Evolutionary conservation across 2,888 invertebrate genomes (phyloP).

Genomic region (Idaea straminata): DNA sequence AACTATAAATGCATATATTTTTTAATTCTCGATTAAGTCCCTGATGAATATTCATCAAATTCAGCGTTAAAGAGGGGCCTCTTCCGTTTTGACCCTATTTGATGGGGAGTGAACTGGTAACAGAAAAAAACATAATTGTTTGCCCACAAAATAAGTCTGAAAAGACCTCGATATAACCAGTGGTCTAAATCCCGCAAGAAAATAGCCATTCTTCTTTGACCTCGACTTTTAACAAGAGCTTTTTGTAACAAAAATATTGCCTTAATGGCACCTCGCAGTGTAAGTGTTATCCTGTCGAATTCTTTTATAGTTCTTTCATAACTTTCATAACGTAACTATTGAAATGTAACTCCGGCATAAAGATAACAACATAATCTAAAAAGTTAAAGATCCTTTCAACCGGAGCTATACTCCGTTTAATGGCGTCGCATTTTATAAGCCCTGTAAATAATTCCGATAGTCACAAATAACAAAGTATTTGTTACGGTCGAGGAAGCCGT

Average conservation of each 20-base stretch:
- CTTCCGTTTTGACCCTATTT: no score
- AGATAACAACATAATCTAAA: conserved; percentile 1
- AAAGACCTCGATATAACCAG: not conserved
- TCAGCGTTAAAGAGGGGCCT: no score
- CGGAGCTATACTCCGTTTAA: conserved; percentile 29
- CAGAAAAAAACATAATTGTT: not conserved
- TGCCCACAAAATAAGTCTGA: not conserved
- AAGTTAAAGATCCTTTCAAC: conserved; percentile 25
- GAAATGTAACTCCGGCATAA: not conserved
- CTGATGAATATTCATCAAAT: no score
- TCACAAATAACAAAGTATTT: conserved; percentile 16
- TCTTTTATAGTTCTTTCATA: not conserved
- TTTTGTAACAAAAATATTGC: not conserved
- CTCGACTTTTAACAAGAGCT: not conserved
- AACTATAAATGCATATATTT: no score
- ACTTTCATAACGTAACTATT: not conserved
- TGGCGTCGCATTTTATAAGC: conserved; percentile 34
- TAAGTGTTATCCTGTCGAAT: not conserved
- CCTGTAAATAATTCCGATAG: conserved; percentile 36
- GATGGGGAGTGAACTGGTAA: no score
- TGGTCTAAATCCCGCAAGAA: not conserved
- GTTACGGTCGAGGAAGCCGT: conserved; percentile 8
- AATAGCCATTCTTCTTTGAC: not conserved
- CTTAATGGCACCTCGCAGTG: not conserved
- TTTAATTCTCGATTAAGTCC: no score